These are phyloP conservation scores for Tor tambroides DNA, from an alignment of 2,113 vertebrate genomes.

Conservation along the genomic window DNA sequence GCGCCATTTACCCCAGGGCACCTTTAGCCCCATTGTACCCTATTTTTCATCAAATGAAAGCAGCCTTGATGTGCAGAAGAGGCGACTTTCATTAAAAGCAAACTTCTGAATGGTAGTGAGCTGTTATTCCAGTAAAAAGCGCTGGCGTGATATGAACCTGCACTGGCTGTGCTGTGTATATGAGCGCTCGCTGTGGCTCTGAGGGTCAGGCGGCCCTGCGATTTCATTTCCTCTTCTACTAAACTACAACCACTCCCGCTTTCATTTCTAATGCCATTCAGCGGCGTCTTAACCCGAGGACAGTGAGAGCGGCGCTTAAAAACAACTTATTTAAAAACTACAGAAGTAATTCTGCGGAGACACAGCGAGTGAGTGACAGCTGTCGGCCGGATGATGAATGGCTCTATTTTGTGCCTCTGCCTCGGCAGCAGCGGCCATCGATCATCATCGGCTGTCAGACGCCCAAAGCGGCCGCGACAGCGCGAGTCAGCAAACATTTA, in stretches of 20 bases:
- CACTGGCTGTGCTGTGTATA: background rate
- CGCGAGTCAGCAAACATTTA: conserved; percentile 99
- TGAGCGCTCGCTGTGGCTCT: background rate
- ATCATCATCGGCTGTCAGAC: conserved; percentile 99
- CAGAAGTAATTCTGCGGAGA: conserved; percentile 93
- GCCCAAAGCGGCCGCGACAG: conserved; percentile 98
- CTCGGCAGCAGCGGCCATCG: conserved; percentile 97
- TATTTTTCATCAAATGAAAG: background rate
- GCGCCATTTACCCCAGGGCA: too few relatives aligned
- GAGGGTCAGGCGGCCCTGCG: background rate
- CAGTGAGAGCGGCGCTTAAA: conserved; percentile 92
- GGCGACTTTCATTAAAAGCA: background rate
- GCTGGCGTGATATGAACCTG: background rate
- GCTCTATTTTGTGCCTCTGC: conserved; percentile 99
- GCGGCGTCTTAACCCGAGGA: conserved; percentile 81
- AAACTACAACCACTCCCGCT: conserved; percentile 46
- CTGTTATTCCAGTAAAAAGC: background rate
- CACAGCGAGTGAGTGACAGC: conserved; percentile 98
- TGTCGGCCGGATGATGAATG: conserved; percentile 99
- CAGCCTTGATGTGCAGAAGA: background rate
- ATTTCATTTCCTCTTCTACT: conserved; percentile 76
- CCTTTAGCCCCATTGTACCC: too few relatives aligned
- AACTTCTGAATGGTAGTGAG: background rate
- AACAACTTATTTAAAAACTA: conserved; percentile 99
- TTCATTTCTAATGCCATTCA: conserved; percentile 81